Conservation (phyloP, 2,888 invertebrate species). For the Chaetoderma sp. region DNA sequence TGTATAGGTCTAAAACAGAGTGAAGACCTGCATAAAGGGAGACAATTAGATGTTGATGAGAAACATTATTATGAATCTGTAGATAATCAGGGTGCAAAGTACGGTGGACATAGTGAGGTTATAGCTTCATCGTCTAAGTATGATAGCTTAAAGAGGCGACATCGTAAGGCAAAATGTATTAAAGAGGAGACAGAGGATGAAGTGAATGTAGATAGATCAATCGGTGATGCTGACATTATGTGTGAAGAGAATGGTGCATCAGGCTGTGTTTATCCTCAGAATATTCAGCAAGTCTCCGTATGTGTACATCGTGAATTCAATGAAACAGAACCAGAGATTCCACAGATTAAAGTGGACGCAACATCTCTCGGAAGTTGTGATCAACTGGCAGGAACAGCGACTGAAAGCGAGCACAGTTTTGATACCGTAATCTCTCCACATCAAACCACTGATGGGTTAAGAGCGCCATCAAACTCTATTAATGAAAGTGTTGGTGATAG, state of each 20-base stretch:
- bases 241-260: too few relatives aligned
- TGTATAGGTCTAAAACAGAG: conserved; percentile 52
- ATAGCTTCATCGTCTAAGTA: too few relatives aligned
- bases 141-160: too few relatives aligned
- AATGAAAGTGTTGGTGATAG: conserved; percentile 52
- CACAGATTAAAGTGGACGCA: not conserved
- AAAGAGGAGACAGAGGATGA: not conserved
- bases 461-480: too few relatives aligned
- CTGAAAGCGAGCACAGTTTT: conserved; percentile 49
- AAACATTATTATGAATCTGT: not conserved
- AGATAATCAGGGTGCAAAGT: not conserved
- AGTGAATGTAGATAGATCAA: not conserved
- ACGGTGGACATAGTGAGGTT: too few relatives aligned
- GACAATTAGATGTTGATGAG: not conserved
- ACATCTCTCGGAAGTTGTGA: conserved; percentile 32
- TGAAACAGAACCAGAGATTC: not conserved
- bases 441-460: conserved; percentile 32
- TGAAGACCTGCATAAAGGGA: conserved; percentile 19
- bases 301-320: conserved; percentile 4
- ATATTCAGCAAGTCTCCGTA: not conserved
- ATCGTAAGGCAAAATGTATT: not conserved
- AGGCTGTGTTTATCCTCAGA: not conserved
- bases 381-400: conserved; percentile 35
- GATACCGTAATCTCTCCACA: conserved; percentile 42
- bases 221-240: too few relatives aligned